Percentiles rank a stretch among this genome's conserved stretches.
These are phyloP conservation scores for Germaria angustata DNA, from an alignment of 2,888 invertebrate species.

Conservation along the genomic window DNA sequence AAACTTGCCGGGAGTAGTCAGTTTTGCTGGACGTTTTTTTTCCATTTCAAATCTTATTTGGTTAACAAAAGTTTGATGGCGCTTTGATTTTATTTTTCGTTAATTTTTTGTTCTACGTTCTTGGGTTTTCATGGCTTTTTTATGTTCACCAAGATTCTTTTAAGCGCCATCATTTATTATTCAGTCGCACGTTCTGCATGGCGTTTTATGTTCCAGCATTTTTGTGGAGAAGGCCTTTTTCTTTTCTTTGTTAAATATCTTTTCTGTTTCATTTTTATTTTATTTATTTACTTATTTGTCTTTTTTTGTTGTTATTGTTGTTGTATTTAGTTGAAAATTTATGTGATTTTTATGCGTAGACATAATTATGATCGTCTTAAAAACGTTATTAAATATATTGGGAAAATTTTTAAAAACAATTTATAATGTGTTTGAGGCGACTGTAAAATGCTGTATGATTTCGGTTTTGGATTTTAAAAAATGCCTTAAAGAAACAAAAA, in stretches of 20 bases:
- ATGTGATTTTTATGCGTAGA: conserved; percentile 80
- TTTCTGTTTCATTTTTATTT: conserved; percentile 32
- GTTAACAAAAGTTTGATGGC: conserved; percentile 62
- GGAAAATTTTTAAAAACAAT: conserved; percentile 17
- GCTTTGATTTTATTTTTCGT: conserved; percentile 64
- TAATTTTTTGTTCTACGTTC: conserved; percentile 17
- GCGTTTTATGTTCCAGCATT: conserved; percentile 59
- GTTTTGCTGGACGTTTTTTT: conserved; percentile 25
- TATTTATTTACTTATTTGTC: conserved; percentile 19
- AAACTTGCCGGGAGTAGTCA: conserved; percentile 44
- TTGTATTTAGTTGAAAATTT: conserved; percentile 77
- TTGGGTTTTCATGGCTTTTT: conserved; percentile 61
- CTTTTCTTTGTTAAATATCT: conserved; percentile 34
- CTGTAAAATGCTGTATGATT: neutral
- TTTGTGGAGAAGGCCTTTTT: conserved; percentile 36
- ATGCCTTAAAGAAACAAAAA: no score
- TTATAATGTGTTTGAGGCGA: neutral
- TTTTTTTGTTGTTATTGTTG: conserved; percentile 45
- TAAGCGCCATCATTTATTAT: conserved; percentile 79
- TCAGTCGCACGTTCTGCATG: conserved; percentile 68
- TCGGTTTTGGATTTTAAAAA: neutral
- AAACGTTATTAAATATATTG: conserved; percentile 67
- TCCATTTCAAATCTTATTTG: conserved; percentile 1
- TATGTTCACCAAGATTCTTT: conserved; percentile 66
- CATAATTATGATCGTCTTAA: conserved; percentile 75